Percentiles rank a stretch among this genome's conserved stretches.
Conservation (phyloP, 2,888 invertebrate genomes). For the Periphyllus acericola region DNA sequence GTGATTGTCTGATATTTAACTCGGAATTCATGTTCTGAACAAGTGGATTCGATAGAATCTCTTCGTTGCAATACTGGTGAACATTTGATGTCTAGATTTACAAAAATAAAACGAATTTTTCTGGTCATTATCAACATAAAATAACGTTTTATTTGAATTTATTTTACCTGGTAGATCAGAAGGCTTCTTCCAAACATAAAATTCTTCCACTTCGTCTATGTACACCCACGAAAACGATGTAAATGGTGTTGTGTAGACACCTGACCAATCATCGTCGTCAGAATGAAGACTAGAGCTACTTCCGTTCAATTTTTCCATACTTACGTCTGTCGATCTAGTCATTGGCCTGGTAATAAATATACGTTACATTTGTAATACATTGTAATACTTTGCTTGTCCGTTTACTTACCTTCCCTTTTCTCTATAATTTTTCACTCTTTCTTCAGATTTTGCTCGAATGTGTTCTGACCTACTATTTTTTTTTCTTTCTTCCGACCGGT, state of each 20-base stretch:
- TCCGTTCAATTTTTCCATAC: constrained; percentile 73
- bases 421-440: constrained; percentile 76
- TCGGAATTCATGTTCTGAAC: constrained; percentile 87
- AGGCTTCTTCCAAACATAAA: constrained; percentile 52
- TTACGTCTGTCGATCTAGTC: constrained; percentile 78
- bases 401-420: constrained; percentile 42
- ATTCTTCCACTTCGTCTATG: constrained; percentile 78
- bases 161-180: constrained; percentile 46
- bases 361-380: background rate
- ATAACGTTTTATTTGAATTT: background rate
- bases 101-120: background rate
- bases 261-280: constrained; percentile 72
- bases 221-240: constrained; percentile 79
- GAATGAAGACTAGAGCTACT: constrained; percentile 66
- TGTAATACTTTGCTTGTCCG: background rate
- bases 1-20: constrained; percentile 87
- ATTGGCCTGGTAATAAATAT: constrained; percentile 65
- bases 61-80: constrained; percentile 67
- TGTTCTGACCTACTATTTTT: constrained; percentile 77
- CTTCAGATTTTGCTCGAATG: constrained; percentile 81
- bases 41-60: constrained; percentile 73
- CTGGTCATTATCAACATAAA: background rate
- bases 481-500: constrained; percentile 80
- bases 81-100: constrained; percentile 65
- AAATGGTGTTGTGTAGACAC: constrained; percentile 81